Evolutionary conservation across 2,888 invertebrate species (phyloP), one percentile per base, ranked within the genome.

Genomic region (Himalopsyche kuldschensis): DNA sequence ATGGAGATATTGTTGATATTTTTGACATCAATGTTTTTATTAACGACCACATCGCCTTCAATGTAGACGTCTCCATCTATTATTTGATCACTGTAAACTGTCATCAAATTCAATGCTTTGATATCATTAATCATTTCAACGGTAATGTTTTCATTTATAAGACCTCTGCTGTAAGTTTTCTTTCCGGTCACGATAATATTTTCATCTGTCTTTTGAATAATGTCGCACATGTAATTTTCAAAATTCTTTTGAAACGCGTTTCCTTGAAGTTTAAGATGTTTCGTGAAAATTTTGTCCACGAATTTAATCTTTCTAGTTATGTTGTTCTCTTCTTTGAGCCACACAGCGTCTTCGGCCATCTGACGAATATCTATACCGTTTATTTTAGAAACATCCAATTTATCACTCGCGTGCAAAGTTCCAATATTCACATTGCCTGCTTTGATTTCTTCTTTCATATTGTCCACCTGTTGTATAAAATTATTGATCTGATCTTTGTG

Each of bases 371-470:
- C 86, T 55, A 87, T 81, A 3, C 87, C 87, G 85, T 90, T 89
- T 15, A 90, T 82, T 48, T 89, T 89, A 11, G 88, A 87, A 6
- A 91, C 87, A 6, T 88, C 87, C 10, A 92, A 87, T 24, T 89
- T 88, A 63, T 91, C 90, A 41, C 88, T 86, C 1, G 90, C 87
- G 32, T 87, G 46, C 24, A 91, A 80, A 85, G 88, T 87, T 86
- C 88, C 87, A n/a, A 92, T 89, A 78, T 88, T 87, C 8, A 92
- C 87, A 80, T 90, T 88, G 1, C 91, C 91, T 30, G 88, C 87
- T 8, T 89, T 87, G 35, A 93, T 88, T 85, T 87, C 89, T 86
- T 86, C 87, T 82, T 46, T 88, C 87, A 88, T 88, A 79, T 86
- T 89, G 85, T 87, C 88, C 86, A 84, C 88, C 87, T 88, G 88